phyloP scores from a whole-genome alignment of 2,888 invertebrate species.

The Acanthosepion pharaonis region DNA sequence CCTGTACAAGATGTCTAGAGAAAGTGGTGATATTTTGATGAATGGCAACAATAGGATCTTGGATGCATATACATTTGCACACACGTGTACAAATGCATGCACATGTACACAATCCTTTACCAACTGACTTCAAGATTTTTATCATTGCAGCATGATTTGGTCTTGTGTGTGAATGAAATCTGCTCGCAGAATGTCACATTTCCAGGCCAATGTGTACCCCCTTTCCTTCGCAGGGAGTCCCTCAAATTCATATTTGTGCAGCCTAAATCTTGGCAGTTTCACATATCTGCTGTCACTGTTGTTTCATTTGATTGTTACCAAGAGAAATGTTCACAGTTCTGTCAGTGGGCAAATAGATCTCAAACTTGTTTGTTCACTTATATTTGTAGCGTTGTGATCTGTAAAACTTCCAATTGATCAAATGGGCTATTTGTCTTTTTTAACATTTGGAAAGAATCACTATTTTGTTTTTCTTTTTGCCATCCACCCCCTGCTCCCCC shows the following conservation, averaged over 20 bases:
- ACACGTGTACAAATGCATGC: not conserved
- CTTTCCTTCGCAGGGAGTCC: not conserved
- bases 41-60: not conserved
- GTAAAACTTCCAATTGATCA: not conserved
- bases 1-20: not conserved
- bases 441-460: not conserved
- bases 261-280: not conserved
- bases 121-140: conserved; percentile 7
- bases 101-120: not conserved
- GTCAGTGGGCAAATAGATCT: not conserved
- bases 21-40: not conserved
- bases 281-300: not conserved
- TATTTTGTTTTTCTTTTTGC: not conserved
- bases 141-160: not conserved
- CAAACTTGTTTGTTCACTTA: not conserved
- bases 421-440: not conserved
- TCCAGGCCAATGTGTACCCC: not conserved
- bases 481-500: not conserved
- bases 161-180: not conserved
- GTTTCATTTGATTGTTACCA: not conserved
- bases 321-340: not conserved
- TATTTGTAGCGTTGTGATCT: not conserved
- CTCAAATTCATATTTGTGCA: not conserved
- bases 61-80: not conserved
- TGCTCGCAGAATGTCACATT: not conserved